Base-by-base conservation (phyloP, 2,888 invertebrate genomes). In the Tenthredo mesomela region DNA sequence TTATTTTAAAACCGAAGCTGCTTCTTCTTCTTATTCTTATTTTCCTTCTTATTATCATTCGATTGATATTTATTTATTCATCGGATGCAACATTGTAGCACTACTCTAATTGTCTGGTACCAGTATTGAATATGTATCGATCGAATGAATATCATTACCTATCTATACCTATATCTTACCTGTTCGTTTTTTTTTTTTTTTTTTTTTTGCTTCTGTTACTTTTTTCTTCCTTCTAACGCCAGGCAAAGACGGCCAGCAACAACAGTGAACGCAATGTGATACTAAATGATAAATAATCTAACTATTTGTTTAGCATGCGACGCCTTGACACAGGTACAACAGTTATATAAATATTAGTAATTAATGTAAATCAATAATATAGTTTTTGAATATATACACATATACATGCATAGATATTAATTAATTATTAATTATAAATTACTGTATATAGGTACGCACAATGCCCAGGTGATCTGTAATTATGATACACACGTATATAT, bases 221-320 rank as follows among this genome's bases (percentile, higher is more conserved):
- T 58, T 21, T 67, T 47, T 82, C 37, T 40, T 21, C 6, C 12
- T 37, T 82, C 37, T 25, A 82, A 82, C 40, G 67, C 82, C 82
- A 82, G 82, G 67, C 67, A 43, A 65, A 82, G 54, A 73, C 71
- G 84, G 84, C 84, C 70, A 84, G 73, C 54, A 73, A 73, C 91
- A 90, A 92, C 91, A 92, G 92, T 93, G 92, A 93, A 93, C 92
- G 91, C 91, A 93, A 93, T 93, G 93, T 93, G 93, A 93, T 93
- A 93, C 92, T 93, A 93, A 93, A 93, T 93, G 91, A 93, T 93
- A 93, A 92, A 91, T 90, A 85, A 89, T 90, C 85, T 92, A 92
- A 92, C 92, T 93, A 92, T 92, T 47, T 92, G 89, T 92, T 92
- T 92, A 92, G 90, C 89, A 88, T 88, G 90, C 89, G 89, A 89